These are phyloP conservation scores for Fukomys damarensis DNA, from an alignment of 2,113 vertebrate species.

Conservation along the genomic window DNA sequence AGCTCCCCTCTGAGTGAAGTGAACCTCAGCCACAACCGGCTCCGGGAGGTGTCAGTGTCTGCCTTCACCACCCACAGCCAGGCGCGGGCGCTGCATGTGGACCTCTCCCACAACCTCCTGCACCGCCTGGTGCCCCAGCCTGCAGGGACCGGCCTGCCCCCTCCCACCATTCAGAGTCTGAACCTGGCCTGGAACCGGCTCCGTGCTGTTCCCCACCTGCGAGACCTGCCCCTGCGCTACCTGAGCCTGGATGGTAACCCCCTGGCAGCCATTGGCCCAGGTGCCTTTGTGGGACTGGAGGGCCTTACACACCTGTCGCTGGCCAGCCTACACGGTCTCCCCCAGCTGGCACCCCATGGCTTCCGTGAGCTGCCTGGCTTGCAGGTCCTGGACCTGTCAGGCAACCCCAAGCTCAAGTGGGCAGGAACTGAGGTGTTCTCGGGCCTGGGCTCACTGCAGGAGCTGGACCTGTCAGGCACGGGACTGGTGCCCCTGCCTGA, in stretches of 20 bases:
- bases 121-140: constrained; percentile 79
- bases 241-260: constrained; percentile 94
- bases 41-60: constrained; percentile 89
- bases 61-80: constrained; percentile 90
- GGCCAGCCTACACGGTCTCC: constrained; percentile 87
- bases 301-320: constrained; percentile 94
- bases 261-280: constrained; percentile 86
- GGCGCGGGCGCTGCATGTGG: constrained; percentile 90
- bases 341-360: constrained; percentile 85
- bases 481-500: constrained; percentile 88
- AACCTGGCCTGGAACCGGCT: constrained; percentile 92
- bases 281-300: constrained; percentile 88
- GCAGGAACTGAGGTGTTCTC: constrained; percentile 88
- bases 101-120: constrained; percentile 93
- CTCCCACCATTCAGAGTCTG: constrained; percentile 92
- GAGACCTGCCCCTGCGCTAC: constrained; percentile 91
- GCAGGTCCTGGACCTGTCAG: constrained; percentile 95
- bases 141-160: not conserved
- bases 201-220: constrained; percentile 87
- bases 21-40: constrained; percentile 94
- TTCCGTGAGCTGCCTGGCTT: constrained; percentile 91
- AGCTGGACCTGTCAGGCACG: constrained; percentile 93
- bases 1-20: constrained; percentile 92
- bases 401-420: constrained; percentile 88
- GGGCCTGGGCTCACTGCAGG: constrained; percentile 92